Evolutionary conservation across 2,797 vertebrate genomes (phyloP).

Genomic region (Gymnopithys bicolor): DNA sequence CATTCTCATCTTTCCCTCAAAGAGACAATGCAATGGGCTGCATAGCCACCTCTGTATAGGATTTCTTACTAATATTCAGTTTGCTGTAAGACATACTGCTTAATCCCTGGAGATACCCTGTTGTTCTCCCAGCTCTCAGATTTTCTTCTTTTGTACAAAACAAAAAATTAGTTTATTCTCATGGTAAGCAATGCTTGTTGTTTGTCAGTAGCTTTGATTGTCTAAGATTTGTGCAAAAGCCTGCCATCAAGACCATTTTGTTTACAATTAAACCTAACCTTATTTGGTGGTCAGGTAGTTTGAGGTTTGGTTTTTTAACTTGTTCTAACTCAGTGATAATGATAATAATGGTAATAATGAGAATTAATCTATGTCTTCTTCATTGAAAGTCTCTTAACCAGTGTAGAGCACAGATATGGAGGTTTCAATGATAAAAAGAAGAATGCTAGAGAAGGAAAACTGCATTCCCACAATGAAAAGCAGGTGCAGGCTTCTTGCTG

Average conservation of each 20-base stretch:
- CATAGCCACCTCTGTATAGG: not conserved
- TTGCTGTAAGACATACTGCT: not conserved
- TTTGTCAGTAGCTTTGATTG: not conserved
- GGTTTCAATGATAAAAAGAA: not conserved
- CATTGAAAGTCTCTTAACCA: not conserved
- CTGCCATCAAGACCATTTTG: not conserved
- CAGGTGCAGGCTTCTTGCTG: not conserved
- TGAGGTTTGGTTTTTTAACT: not conserved
- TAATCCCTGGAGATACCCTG: not conserved
- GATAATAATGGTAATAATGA: slow-evolving; percentile 1
- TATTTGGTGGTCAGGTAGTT: not conserved
- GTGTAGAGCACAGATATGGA: not conserved
- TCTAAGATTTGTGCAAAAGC: not conserved
- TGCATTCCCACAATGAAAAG: not conserved
- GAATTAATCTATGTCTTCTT: not conserved
- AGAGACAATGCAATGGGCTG: not conserved
- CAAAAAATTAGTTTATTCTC: not conserved
- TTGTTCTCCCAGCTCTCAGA: not conserved
- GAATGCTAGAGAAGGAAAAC: not conserved
- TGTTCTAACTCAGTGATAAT: not conserved
- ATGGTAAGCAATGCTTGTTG: not conserved
- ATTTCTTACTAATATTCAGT: not conserved
- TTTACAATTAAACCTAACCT: not conserved
- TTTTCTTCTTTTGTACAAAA: not conserved
- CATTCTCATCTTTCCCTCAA: not conserved